Percentiles rank a stretch among this genome's conserved stretches.
These are phyloP conservation scores for Triops longicaudatus DNA, from an alignment of 1,140 invertebrate genomes.

Conservation along the genomic window DNA sequence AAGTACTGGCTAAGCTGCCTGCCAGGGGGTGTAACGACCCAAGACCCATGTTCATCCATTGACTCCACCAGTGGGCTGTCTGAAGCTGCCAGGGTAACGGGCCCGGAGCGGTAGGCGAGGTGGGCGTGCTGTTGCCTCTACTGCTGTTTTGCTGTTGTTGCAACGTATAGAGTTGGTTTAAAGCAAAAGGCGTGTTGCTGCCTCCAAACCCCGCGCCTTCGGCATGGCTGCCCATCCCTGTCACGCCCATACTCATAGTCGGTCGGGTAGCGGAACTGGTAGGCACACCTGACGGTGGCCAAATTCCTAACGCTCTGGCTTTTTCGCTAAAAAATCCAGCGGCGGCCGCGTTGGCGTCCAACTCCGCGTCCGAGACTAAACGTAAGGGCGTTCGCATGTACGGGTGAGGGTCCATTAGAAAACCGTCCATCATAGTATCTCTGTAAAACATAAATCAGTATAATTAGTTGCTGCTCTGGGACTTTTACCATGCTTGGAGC, in stretches of 20 bases:
- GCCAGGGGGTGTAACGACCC: not conserved
- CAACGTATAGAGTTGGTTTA: not conserved
- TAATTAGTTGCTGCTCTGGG: not conserved
- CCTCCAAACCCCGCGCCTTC: not conserved
- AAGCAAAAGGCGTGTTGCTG: not conserved
- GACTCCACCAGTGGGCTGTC: not conserved
- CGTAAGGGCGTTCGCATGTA: not conserved
- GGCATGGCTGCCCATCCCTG: not conserved
- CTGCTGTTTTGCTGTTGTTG: constrained; percentile 6
- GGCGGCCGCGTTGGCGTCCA: not conserved
- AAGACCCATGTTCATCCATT: not conserved
- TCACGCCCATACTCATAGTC: not conserved
- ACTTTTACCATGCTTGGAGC: not conserved
- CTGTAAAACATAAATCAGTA: not conserved
- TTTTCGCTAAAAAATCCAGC: not conserved
- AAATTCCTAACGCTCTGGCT: not conserved
- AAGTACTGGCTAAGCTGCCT: not conserved
- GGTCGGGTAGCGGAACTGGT: not conserved
- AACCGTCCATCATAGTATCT: constrained; percentile 1
- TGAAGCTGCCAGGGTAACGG: not conserved
- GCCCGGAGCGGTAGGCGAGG: not conserved
- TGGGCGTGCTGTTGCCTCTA: not conserved
- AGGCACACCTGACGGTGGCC: constrained; percentile 3
- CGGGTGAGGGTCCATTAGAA: not conserved
- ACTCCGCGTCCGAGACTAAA: not conserved